Base-by-base conservation (phyloP, 2,888 invertebrate species). In the Eupithecia inturbata region DNA sequence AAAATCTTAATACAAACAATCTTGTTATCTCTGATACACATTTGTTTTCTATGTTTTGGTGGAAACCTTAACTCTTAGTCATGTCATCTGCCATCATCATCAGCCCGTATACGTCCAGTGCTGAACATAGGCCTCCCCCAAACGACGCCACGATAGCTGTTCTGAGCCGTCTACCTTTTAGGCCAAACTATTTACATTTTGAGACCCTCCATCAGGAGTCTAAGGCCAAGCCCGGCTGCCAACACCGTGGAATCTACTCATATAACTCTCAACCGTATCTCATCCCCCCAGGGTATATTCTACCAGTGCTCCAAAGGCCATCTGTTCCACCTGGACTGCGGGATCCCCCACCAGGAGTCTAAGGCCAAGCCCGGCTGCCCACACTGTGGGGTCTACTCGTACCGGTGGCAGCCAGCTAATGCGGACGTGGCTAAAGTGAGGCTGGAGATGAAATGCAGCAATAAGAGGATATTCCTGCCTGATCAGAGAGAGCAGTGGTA, bases 261-360 rank as follows among this genome's bases (percentile, higher is more conserved):
- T 87, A 88, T 81, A 64, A 36, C n/a, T 36, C n/a, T 7, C n/a
- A 57, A 31, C 26, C 63, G 57, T 53, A 53, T 69, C n/a, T 62
- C 39, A 53, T 14, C 36, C 2, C 31, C 19, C 39, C 60, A 97
- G 97, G 98, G 98, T 5, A 95, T 95, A 80, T 98, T 98, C 93
- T 95, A 96, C 83, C 96, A 97, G 82, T 99, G 98, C 89, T 95
- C 95, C 69, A 92, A 95, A 73, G 95, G 96, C 28, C 98, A 98
- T 90, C 96, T 97, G 79, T 98, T 97, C 90, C 98, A 98, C 92
- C 92, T 96, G 72, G 96, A 97, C 72, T 98, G 98, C 85, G 96
- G 96, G 19, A 88, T 95, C n/a, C 91, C 92, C 0, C 83, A 83
- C 82, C 84, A 80, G 78, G 89, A 89, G 53, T 72, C 79, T 31